Evolutionary conservation across 2,888 invertebrate genomes (phyloP).

Genomic region (Cephalotes varians): DNA sequence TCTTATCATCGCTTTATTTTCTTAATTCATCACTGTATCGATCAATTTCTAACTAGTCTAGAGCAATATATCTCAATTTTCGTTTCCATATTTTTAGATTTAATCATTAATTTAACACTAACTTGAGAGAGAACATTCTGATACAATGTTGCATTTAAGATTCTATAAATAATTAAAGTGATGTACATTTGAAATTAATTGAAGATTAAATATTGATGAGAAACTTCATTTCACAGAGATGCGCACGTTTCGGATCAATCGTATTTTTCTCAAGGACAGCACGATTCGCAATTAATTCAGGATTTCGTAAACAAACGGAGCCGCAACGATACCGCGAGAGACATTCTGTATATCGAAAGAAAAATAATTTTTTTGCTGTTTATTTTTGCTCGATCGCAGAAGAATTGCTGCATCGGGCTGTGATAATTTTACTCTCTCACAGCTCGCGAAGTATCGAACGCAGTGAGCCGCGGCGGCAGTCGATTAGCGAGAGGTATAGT

Average conservation of each 20-base stretch:
- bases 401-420: conserved; percentile 26
- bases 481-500: conserved; percentile 51
- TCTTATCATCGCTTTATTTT: background rate
- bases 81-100: background rate
- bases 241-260: background rate
- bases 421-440: conserved; percentile 48
- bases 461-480: conserved; percentile 35
- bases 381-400: conserved; percentile 35
- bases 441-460: conserved; percentile 40
- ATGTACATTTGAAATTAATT: background rate
- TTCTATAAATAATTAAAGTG: background rate
- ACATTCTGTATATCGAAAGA: background rate
- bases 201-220: background rate
- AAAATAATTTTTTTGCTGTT: background rate
- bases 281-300: background rate
- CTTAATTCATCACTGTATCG: background rate
- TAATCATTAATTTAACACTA: background rate
- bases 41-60: background rate
- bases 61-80: background rate
- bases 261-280: background rate
- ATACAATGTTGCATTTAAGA: background rate
- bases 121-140: background rate
- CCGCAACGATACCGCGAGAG: background rate
- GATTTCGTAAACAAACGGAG: background rate
- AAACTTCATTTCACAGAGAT: background rate